Percentiles rank a stretch among this genome's conserved stretches.
Evolutionary conservation across 2,113 vertebrate genomes (phyloP).

Genomic region (Turdus rufiventris): DNA sequence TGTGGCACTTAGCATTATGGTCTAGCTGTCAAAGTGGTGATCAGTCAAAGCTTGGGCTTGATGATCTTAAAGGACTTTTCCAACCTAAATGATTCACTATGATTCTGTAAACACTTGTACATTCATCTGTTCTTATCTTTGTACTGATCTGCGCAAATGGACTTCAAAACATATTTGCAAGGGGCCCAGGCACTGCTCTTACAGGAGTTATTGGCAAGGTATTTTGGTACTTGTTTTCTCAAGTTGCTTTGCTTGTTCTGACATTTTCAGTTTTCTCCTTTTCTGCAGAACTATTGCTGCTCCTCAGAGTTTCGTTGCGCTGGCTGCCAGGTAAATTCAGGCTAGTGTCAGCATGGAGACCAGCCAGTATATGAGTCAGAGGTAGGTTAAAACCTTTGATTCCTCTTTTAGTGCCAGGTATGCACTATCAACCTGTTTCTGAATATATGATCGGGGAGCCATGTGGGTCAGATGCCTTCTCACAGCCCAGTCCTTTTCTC

Average conservation of each 20-base stretch:
- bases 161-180: not conserved
- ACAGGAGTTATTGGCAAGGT: not conserved
- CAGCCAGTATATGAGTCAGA: not conserved
- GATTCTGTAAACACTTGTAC: not conserved
- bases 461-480: not conserved
- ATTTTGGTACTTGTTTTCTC: not conserved
- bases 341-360: not conserved
- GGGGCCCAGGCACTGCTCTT: not conserved
- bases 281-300: not conserved
- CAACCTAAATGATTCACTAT: not conserved
- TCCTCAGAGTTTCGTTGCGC: not conserved
- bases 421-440: not conserved
- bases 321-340: not conserved
- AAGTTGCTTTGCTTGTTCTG: not conserved
- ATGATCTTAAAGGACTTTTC: not conserved
- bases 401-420: not conserved
- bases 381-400: not conserved
- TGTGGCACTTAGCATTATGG: too few relatives aligned
- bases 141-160: not conserved
- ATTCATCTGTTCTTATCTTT: not conserved
- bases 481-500: not conserved
- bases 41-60: not conserved
- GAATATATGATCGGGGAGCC: not conserved
- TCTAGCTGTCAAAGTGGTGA: not conserved
- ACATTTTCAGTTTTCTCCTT: not conserved